phyloP scores from a whole-genome alignment of 2,797 vertebrate species.

The Aotus griseimembra region DNA sequence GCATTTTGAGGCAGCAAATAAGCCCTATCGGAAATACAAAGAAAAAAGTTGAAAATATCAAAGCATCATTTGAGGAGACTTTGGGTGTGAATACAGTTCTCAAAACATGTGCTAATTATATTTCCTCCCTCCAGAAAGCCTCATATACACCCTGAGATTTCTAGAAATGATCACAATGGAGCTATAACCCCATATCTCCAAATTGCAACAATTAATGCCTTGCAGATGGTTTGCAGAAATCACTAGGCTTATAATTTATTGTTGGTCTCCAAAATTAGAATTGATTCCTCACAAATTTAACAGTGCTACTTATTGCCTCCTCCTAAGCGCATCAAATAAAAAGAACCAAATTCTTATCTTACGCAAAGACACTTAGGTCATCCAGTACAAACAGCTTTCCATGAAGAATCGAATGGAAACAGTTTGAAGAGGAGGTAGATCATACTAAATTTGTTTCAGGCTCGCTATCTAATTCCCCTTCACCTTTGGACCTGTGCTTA shows the following conservation, averaged over 20 bases:
- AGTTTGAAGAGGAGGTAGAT: not conserved
- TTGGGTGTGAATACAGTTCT: not conserved
- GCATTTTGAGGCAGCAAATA: not conserved
- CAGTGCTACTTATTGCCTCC: not conserved
- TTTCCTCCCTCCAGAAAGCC: not conserved
- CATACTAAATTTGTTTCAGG: not conserved
- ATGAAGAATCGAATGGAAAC: not conserved
- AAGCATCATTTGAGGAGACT: not conserved
- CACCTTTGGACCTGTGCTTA: not conserved
- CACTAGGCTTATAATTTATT: not conserved
- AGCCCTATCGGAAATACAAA: not conserved
- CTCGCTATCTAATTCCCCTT: not conserved
- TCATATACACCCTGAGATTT: not conserved
- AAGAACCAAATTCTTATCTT: not conserved
- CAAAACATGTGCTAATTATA: not conserved
- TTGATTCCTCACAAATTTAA: not conserved
- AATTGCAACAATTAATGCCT: not conserved
- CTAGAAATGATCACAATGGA: not conserved
- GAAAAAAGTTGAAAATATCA: constrained; percentile 18
- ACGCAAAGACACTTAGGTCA: not conserved
- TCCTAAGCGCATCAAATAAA: not conserved
- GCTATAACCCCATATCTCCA: not conserved
- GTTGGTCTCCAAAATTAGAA: not conserved
- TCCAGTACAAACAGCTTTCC: not conserved
- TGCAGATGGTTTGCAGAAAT: constrained; percentile 18